A percentile compares a stretch with the other conserved stretches of the same genome.
Conservation (phyloP, 2,113 vertebrate genomes). For the Baryphthengus martii region DNA sequence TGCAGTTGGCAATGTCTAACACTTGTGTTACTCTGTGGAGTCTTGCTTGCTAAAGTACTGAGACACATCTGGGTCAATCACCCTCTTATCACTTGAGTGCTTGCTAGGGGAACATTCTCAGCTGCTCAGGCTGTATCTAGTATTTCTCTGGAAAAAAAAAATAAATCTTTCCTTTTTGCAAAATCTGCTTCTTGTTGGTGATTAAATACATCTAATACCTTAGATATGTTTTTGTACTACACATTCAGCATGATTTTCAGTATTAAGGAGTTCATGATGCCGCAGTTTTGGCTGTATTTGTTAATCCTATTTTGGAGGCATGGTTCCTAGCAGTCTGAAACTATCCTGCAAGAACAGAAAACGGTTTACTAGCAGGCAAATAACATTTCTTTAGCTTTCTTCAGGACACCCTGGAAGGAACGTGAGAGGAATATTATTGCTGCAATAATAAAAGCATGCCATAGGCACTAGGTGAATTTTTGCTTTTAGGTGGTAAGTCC, state of each 20-base stretch:
- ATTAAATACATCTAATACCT: background rate
- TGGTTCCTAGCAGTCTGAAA: background rate
- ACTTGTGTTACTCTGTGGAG: background rate
- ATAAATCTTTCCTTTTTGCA: background rate
- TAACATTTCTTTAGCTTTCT: background rate
- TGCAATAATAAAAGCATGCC: background rate
- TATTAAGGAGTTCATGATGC: background rate
- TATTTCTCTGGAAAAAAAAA: background rate
- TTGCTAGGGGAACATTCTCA: background rate
- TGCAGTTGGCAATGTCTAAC: background rate
- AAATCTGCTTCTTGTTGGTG: background rate
- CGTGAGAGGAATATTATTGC: background rate
- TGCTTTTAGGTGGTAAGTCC: background rate
- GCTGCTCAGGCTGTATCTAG: background rate
- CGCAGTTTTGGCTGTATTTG: background rate
- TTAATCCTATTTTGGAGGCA: background rate
- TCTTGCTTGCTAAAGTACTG: background rate
- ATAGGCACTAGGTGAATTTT: accelerated
- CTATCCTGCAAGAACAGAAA: background rate
- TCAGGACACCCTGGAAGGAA: background rate
- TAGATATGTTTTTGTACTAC: background rate
- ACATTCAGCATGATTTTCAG: background rate
- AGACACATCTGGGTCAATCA: background rate
- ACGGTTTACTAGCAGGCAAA: background rate
- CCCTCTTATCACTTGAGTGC: background rate